A percentile compares a stretch with the other conserved stretches of the same genome.
Evolutionary conservation across 2,113 vertebrate genomes (phyloP).

Genomic region (Pao palembangensis): DNA sequence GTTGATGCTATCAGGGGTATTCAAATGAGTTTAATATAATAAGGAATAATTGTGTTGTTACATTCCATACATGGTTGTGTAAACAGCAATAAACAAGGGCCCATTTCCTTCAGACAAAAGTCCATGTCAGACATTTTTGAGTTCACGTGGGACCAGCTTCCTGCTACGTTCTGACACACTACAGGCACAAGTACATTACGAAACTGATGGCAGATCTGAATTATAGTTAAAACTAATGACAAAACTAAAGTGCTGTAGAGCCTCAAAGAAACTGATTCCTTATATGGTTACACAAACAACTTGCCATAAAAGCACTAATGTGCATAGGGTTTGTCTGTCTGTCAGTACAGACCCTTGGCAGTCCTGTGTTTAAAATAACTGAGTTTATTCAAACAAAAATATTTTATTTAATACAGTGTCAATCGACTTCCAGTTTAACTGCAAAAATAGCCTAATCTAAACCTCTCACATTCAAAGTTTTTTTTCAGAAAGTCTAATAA

Average conservation of each 20-base stretch:
- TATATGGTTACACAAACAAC: conserved; percentile 27
- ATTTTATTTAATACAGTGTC: too few relatives aligned
- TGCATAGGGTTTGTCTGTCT: too few relatives aligned
- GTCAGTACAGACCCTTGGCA: too few relatives aligned
- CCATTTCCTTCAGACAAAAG: conserved; percentile 62
- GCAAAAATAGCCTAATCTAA: too few relatives aligned
- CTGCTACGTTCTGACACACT: conserved; percentile 30
- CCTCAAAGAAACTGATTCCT: conserved; percentile 13
- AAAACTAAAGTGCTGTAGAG: background rate
- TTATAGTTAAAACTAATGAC: conserved; percentile 13
- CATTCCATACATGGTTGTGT: conserved; percentile 72
- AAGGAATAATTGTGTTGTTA: conserved; percentile 74
- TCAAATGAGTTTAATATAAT: conserved; percentile 74
- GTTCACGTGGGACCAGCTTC: conserved; percentile 29
- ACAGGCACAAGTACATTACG: conserved; percentile 25
- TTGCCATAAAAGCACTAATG: conserved; percentile 7
- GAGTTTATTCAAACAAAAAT: too few relatives aligned
- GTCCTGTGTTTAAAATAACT: too few relatives aligned
- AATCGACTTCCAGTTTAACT: too few relatives aligned
- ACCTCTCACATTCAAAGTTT: too few relatives aligned
- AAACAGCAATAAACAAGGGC: conserved; percentile 69
- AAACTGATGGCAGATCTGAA: conserved; percentile 15
- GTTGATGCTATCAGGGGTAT: conserved; percentile 66
- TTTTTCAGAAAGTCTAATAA: conserved; percentile 2
- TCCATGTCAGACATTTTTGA: conserved; percentile 31